Evolutionary conservation across 2,888 invertebrate species (phyloP).

Genomic region (Dexiosoma caninum): DNA sequence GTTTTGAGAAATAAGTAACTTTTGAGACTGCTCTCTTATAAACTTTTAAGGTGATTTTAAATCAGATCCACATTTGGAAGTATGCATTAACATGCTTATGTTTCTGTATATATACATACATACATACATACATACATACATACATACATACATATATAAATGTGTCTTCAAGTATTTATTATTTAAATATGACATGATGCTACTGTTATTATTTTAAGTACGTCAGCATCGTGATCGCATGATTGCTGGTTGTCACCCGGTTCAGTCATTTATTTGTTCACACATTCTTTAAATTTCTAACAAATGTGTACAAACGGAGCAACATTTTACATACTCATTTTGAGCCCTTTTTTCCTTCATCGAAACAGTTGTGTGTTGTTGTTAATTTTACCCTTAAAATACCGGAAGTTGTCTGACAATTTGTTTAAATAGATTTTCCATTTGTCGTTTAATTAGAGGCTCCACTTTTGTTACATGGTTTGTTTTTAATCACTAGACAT

Average conservation of each 20-base stretch:
- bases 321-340: conserved; percentile 8
- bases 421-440: conserved; percentile 27
- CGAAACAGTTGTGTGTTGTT: not conserved
- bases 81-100: no score
- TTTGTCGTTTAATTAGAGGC: not conserved
- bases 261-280: not conserved
- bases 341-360: not conserved
- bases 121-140: no score
- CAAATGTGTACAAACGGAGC: conserved; percentile 21
- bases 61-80: no score
- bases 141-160: no score
- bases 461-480: not conserved
- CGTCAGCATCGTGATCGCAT: not conserved
- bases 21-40: not conserved
- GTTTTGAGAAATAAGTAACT: no score
- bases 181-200: not conserved
- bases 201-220: not conserved
- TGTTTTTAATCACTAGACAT: not conserved
- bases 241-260: not conserved
- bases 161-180: not conserved
- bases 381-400: conserved; percentile 24
- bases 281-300: conserved; percentile 23
- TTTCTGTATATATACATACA: not conserved
- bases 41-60: not conserved
- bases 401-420: conserved; percentile 52